Evolutionary conservation across 2,888 invertebrate species (phyloP).

Genomic region (Brachylomia viminalis): DNA sequence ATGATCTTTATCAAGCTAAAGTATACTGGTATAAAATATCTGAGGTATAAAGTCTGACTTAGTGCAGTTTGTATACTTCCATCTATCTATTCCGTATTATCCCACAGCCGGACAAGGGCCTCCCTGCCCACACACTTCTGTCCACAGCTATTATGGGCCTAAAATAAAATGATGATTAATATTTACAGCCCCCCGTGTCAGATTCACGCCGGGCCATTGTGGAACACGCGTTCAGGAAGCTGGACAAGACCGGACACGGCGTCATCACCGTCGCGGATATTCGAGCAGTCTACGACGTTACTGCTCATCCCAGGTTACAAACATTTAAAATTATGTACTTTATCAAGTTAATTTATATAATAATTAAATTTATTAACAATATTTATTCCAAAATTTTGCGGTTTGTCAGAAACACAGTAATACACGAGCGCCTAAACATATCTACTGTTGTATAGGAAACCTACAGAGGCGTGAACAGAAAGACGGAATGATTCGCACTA

Average conservation of each 20-base stretch:
- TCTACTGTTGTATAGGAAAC: no score
- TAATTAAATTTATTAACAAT: no score
- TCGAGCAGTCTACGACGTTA: slow-evolving; percentile 95
- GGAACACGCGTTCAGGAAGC: slow-evolving; percentile 95
- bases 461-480: not conserved
- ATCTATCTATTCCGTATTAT: not conserved
- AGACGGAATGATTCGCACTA: not conserved
- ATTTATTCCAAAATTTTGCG: not conserved
- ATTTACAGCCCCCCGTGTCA: slow-evolving; percentile 94
- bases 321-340: not conserved
- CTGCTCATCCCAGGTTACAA: slow-evolving; percentile 93
- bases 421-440: not conserved
- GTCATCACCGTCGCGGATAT: slow-evolving; percentile 94
- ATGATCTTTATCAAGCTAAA: not conserved
- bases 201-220: slow-evolving; percentile 93
- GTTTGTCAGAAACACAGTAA: not conserved
- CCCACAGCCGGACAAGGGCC: no score
- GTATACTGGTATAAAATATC: not conserved
- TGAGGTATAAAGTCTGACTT: not conserved
- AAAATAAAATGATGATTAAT: not conserved
- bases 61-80: not conserved
- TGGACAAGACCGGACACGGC: slow-evolving; percentile 97
- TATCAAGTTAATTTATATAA: not conserved
- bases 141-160: not conserved
- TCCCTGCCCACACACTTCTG: not conserved